Conservation (phyloP, 2,113 vertebrate species). For the Coptodon rendalli region DNA sequence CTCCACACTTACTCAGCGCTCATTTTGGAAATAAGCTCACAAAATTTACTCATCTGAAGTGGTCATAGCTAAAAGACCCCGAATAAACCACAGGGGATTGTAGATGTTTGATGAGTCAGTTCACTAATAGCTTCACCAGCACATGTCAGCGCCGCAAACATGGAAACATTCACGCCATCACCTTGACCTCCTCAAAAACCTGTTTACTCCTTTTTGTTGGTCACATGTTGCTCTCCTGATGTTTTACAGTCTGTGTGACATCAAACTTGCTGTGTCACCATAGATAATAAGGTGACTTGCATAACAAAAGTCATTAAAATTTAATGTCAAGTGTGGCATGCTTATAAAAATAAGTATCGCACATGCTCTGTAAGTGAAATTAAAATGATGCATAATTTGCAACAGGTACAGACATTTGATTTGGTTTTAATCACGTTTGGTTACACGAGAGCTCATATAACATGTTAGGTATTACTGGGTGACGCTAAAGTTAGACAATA, state of each 20-base stretch:
- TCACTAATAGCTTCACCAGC: background rate
- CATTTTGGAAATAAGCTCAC: background rate
- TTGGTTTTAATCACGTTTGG: background rate
- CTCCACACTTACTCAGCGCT: background rate
- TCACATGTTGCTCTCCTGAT: background rate
- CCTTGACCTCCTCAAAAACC: background rate
- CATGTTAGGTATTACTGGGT: background rate
- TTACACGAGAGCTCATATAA: background rate
- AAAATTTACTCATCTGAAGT: background rate
- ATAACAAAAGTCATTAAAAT: background rate
- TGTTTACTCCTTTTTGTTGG: background rate
- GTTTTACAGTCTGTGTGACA: background rate
- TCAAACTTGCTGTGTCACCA: background rate
- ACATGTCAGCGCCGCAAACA: background rate
- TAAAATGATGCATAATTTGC: background rate
- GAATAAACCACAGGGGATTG: background rate
- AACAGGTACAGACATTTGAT: background rate
- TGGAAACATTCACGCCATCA: background rate
- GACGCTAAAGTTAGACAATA: background rate
- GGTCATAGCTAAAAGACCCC: background rate
- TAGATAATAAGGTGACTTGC: background rate
- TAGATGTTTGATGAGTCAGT: background rate
- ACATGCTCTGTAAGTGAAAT: background rate
- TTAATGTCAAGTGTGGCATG: background rate
- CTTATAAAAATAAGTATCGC: background rate